These are phyloP conservation scores for Alloplasta piceator DNA, from an alignment of 2,888 invertebrate species.

Conservation along the genomic window DNA sequence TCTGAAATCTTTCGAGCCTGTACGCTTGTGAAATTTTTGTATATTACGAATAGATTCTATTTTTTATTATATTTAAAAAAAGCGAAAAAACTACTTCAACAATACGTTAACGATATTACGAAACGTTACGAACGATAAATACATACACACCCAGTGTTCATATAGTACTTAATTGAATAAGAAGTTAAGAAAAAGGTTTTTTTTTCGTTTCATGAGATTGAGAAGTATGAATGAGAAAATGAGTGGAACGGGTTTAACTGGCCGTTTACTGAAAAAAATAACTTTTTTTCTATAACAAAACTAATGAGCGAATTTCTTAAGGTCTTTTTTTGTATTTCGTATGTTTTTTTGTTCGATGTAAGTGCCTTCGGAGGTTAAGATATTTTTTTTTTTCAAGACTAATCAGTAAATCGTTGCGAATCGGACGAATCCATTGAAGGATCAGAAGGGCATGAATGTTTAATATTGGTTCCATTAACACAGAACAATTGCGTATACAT, in stretches of 20 bases:
- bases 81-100: slow-evolving; percentile 5
- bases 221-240: slow-evolving; percentile 41
- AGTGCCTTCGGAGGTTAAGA: slow-evolving; percentile 48
- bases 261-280: too few species aligned
- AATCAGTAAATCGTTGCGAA: slow-evolving; percentile 19
- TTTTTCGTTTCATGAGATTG: slow-evolving; percentile 28
- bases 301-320: neutral
- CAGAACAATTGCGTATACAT: slow-evolving; percentile 49
- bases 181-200: slow-evolving; percentile 9
- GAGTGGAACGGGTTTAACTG: too few species aligned
- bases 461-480: slow-evolving; percentile 32
- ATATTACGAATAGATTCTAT: slow-evolving; percentile 65
- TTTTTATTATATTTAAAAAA: slow-evolving; percentile 48
- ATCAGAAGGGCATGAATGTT: slow-evolving; percentile 33
- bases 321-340: slow-evolving; percentile 25
- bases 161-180: slow-evolving; percentile 65
- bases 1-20: slow-evolving; percentile 13
- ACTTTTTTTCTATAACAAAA: neutral
- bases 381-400: slow-evolving; percentile 21
- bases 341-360: slow-evolving; percentile 28
- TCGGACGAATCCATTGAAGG: slow-evolving; percentile 16
- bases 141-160: slow-evolving; percentile 67
- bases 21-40: slow-evolving; percentile 55
- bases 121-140: slow-evolving; percentile 52
- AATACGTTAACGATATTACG: slow-evolving; percentile 34